These are phyloP conservation scores for Tolmerus cingulatus DNA, from an alignment of 2,888 invertebrate genomes.

Conservation along the genomic window DNA sequence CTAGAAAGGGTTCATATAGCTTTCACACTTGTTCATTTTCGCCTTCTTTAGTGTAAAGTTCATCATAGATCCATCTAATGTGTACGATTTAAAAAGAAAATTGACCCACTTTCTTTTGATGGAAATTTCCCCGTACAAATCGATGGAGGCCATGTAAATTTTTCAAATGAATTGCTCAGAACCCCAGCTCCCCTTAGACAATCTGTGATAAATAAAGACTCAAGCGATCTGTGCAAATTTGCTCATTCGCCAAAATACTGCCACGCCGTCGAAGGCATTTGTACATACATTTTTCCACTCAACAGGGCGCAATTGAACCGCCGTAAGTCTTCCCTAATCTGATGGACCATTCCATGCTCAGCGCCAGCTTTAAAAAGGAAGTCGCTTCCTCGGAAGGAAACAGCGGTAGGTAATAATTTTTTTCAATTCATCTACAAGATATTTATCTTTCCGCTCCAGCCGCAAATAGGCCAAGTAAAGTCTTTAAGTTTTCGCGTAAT, in stretches of 20 bases:
- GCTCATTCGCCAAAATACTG: neutral
- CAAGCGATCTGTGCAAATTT: slow-evolving; percentile 10
- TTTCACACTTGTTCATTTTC: neutral
- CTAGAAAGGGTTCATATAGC: neutral
- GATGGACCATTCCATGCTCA: neutral
- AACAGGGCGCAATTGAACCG: slow-evolving; percentile 11
- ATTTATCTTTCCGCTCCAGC: slow-evolving; percentile 16
- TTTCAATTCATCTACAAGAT: slow-evolving; percentile 20
- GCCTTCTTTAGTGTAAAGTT: neutral
- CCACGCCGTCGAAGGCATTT: neutral
- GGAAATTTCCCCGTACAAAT: neutral
- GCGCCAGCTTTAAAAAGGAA: neutral
- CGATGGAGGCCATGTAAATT: slow-evolving; percentile 4
- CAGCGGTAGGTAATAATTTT: neutral
- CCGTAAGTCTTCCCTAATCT: slow-evolving; percentile 2
- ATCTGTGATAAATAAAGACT: slow-evolving; percentile 1
- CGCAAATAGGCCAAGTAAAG: slow-evolving; percentile 1
- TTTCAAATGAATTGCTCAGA: neutral
- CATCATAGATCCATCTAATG: neutral
- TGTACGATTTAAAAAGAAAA: neutral
- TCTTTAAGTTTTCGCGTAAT: neutral
- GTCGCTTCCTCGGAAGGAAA: neutral
- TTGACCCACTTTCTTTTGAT: neutral
- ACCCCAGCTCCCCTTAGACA: neutral
- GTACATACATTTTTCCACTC: slow-evolving; percentile 28